phyloP scores from a whole-genome alignment of 2,888 invertebrate genomes.

The Drosophila putrida region DNA sequence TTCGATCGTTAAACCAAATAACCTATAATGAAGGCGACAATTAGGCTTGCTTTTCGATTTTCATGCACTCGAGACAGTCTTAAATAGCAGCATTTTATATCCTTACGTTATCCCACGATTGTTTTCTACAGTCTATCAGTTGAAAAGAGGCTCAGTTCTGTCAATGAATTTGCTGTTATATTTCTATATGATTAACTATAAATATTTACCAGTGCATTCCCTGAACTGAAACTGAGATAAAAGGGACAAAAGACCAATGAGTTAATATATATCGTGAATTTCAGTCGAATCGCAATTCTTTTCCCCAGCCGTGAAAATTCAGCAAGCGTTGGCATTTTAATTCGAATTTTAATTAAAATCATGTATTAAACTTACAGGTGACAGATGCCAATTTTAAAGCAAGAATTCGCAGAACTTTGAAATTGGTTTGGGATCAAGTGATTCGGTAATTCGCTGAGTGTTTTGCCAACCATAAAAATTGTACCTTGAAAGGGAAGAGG shows the following conservation, averaged over 20 bases:
- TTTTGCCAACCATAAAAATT: conserved; percentile 36
- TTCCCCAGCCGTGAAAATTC: background rate
- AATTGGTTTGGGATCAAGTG: conserved; percentile 20
- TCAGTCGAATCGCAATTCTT: background rate
- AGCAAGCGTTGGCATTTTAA: conserved; percentile 35
- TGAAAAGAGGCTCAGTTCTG: background rate
- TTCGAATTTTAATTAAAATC: conserved; percentile 29
- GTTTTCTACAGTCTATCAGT: background rate
- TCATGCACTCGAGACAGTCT: background rate
- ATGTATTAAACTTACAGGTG: conserved; percentile 17
- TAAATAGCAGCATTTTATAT: background rate
- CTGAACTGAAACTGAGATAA: background rate
- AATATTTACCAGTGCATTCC: conserved; percentile 11
- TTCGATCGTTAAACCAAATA: conserved; percentile 35
- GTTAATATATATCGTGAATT: background rate
- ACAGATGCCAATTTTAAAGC: conserved; percentile 1
- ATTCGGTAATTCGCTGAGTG: conserved; percentile 13
- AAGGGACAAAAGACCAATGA: background rate
- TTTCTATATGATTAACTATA: conserved; percentile 20
- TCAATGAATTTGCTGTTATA: background rate
- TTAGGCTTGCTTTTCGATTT: conserved; percentile 15
- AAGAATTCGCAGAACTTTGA: conserved; percentile 25
- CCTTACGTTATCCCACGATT: background rate
- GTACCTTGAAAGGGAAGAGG: background rate
- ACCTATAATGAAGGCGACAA: conserved; percentile 20